phyloP scores from a whole-genome alignment of 2,113 vertebrate genomes.

The Hippolais icterina region DNA sequence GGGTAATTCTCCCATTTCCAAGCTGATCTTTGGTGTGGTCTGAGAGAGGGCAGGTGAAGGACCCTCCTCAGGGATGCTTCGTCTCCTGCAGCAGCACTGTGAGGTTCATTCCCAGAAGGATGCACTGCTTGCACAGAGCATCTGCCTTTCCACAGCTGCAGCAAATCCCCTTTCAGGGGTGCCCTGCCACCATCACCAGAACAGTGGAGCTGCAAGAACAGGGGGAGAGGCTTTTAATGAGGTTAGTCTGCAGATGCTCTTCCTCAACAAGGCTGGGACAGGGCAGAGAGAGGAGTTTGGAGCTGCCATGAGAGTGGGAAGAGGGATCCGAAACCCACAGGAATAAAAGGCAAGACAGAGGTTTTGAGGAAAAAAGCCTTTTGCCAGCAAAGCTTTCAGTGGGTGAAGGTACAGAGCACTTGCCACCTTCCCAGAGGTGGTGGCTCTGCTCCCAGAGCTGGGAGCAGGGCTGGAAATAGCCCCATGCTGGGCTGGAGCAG shows the following conservation, averaged over 20 bases:
- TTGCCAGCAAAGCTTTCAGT: neutral
- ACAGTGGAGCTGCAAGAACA: neutral
- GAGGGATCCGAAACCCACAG: neutral
- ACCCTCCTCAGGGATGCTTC: neutral
- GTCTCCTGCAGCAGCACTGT: neutral
- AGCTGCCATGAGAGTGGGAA: neutral
- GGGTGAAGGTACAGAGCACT: neutral
- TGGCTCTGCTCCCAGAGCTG: accelerated
- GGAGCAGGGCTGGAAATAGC: neutral
- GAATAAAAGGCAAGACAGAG: neutral
- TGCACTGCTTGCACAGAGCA: neutral
- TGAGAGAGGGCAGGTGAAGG: neutral
- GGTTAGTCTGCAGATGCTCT: neutral
- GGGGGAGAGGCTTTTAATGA: neutral
- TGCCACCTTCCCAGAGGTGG: neutral
- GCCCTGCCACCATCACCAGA: neutral
- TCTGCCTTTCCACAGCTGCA: neutral
- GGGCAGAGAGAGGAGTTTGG: neutral
- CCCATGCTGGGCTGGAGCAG: neutral
- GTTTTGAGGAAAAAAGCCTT: neutral
- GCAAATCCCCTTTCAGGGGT: neutral
- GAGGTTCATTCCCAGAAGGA: neutral
- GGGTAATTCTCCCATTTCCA: neutral
- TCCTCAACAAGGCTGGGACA: neutral
- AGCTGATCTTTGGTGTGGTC: neutral